phyloP scores from a whole-genome alignment of 2,888 invertebrate species.

The Chymomyza amoena region DNA sequence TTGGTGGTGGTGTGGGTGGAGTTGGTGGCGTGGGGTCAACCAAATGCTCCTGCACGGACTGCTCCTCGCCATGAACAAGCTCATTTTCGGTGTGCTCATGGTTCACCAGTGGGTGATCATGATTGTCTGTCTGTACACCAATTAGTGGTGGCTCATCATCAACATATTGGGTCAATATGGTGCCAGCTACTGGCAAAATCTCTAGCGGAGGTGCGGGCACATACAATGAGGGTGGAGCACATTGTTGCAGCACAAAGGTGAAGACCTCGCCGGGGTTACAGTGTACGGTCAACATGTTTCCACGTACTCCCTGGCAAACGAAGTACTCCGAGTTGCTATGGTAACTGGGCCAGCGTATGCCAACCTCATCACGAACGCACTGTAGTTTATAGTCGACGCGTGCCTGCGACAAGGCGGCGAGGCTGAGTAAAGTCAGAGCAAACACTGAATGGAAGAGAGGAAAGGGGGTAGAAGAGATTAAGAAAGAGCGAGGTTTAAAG shows the following conservation, averaged over 20 bases:
- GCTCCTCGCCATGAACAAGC: constrained; percentile 3
- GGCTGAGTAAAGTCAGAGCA: constrained; percentile 63
- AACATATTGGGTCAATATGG: constrained; percentile 36
- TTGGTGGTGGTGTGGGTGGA: constrained; percentile 44
- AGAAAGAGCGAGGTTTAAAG: not conserved
- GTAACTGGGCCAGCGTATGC: constrained; percentile 77
- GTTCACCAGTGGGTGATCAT: constrained; percentile 15
- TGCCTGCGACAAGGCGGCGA: constrained; percentile 59
- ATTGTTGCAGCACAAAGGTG: constrained; percentile 74
- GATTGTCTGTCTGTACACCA: not conserved
- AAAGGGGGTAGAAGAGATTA: not conserved
- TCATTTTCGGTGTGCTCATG: constrained; percentile 9
- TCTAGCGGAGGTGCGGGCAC: constrained; percentile 70
- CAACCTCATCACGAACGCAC: constrained; percentile 69
- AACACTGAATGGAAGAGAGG: constrained; percentile 42
- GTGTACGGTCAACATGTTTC: constrained; percentile 52
- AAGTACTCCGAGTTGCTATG: constrained; percentile 71
- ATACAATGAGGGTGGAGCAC: constrained; percentile 62
- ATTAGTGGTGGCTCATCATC: constrained; percentile 41
- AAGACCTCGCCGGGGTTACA: constrained; percentile 74
- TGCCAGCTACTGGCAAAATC: constrained; percentile 64
- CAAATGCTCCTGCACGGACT: constrained; percentile 25
- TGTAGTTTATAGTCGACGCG: constrained; percentile 59
- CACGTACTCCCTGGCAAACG: constrained; percentile 63
- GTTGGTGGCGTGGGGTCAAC: constrained; percentile 45